Percentiles rank a stretch among this genome's conserved stretches.
These are phyloP conservation scores for Mycteria americana DNA, from an alignment of 2,797 vertebrate species.

Conservation along the genomic window DNA sequence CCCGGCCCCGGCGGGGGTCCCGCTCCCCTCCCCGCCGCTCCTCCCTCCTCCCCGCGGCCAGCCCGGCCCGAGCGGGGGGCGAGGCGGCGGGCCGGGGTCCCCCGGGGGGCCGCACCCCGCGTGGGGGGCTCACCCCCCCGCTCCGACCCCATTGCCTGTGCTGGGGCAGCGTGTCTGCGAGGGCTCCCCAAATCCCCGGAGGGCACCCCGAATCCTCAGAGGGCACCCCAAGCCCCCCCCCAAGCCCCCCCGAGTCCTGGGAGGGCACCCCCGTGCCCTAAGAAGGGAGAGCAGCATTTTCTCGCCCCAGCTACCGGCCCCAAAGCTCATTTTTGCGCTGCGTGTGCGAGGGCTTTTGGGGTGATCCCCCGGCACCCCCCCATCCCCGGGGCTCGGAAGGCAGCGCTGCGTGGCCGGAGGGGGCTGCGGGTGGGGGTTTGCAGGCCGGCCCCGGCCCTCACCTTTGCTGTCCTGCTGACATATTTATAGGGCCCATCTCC, in stretches of 20 bases:
- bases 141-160: rapidly evolving
- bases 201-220: too few relatives aligned
- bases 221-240: not conserved
- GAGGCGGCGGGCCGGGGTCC: not conserved
- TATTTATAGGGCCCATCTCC: not conserved
- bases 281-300: not conserved
- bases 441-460: rapidly evolving
- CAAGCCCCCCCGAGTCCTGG: too few relatives aligned
- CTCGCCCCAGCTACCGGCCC: rapidly evolving
- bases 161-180: rapidly evolving
- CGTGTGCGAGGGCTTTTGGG: not conserved
- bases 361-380: rapidly evolving
- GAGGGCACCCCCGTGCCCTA: not conserved
- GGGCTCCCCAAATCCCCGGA: rapidly evolving
- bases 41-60: not conserved
- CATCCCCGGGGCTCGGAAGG: not conserved
- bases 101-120: too few relatives aligned
- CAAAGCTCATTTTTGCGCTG: not conserved
- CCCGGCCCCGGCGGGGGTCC: not conserved
- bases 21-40: rapidly evolving
- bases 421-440: not conserved
- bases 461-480: not conserved
- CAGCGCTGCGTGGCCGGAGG: not conserved
- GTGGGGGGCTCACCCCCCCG: not conserved
- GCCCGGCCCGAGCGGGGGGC: too few relatives aligned